Evolutionary conservation across 2,113 vertebrate species (phyloP), one percentile per base, ranked within the genome.

Genomic region (Pelmatolapia mariae): DNA sequence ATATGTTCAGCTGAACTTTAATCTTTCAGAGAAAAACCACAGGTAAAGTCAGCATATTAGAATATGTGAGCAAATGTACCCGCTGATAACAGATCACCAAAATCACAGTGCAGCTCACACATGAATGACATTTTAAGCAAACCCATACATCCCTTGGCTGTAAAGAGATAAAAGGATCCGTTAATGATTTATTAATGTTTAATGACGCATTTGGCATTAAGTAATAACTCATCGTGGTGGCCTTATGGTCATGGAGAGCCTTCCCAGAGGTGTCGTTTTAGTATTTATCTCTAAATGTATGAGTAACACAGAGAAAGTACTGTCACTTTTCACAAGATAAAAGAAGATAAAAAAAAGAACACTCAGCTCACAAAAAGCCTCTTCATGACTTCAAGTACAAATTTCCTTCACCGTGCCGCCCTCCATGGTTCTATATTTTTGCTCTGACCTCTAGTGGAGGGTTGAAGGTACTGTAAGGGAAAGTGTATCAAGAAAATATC

Each of bases 391-490:
- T 57, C 3, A 12, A 82, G 56, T 24, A 63, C 4, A 61, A 19
- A 79, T 83, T 78, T 86, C 68, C 82, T 3, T 24, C 56, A 57
- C 50, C 22, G 45, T 82, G 13, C 40, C 18, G 45, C 29, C 29
- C 4, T 2, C 24, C 5, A 4, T 47, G 81, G n/a, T 10, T 92
- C 19, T 84, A 83, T 86, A 91, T 89, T 40, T 89, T 56, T 85
- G 24, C 47, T 36, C 87, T 95, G 91, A 89, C 93, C 91, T 93
- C 95, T 93, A 90, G 91, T 92, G 95, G 93, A 53, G 1, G 78
- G 43, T 9, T 36, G 29, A 1, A 10, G 40, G 22, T 47, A 92
- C 56, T 53, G 59, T 80, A 54, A 79, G 10, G 7, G 26, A 10
- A 78, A 31, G 26, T 8, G 18, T n/a, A n/a, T 78, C 45, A 52